Evolutionary conservation across 1,140 invertebrate genomes (phyloP).

Genomic region (Sycobia sp.): DNA sequence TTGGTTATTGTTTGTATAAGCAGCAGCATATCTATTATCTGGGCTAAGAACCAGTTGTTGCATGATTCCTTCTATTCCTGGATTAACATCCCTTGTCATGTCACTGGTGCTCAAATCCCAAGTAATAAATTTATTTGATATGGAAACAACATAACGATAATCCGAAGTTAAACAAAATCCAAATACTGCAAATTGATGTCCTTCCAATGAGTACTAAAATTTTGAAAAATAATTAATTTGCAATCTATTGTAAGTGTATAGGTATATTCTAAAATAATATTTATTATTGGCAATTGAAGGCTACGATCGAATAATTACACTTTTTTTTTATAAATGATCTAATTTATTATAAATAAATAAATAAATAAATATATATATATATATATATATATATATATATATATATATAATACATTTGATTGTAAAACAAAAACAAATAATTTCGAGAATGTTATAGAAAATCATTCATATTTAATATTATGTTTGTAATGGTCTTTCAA

Average conservation of each 20-base stretch:
- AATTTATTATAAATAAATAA: background rate
- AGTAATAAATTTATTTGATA: constrained; percentile 96
- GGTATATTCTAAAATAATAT: background rate
- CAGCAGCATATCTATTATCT: constrained; percentile 95
- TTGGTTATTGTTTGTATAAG: constrained; percentile 95
- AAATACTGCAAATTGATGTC: constrained; percentile 97
- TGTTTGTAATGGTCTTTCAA: too few species aligned
- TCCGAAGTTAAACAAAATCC: constrained; percentile 91
- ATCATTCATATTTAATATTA: too few species aligned
- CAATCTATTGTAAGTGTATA: background rate
- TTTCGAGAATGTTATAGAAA: too few species aligned
- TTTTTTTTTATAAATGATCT: background rate
- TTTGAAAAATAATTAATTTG: constrained; percentile 33
- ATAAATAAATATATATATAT: background rate
- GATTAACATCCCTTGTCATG: constrained; percentile 87
- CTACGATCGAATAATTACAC: background rate
- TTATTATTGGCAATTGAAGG: background rate
- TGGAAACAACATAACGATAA: constrained; percentile 91
- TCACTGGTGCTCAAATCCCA: constrained; percentile 96
- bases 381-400: background rate
- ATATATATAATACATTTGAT: too few species aligned
- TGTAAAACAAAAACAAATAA: too few species aligned
- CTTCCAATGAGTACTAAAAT: constrained; percentile 89
- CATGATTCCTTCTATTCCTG: constrained; percentile 94
- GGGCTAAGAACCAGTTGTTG: constrained; percentile 91